Evolutionary conservation across 2,888 invertebrate genomes (phyloP).

Genomic region (Netelia virgata): DNA sequence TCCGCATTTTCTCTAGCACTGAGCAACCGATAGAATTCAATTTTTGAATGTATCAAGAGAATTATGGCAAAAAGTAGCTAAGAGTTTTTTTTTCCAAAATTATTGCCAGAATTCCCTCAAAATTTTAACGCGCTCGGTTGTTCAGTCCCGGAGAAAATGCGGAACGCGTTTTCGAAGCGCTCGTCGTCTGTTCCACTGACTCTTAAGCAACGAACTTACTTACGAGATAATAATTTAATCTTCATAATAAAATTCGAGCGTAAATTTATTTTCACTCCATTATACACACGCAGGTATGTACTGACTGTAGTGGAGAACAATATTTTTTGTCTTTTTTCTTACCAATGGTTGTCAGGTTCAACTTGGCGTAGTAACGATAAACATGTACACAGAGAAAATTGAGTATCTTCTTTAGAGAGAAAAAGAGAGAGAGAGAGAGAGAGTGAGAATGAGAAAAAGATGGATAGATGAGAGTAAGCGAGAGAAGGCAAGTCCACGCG

Average conservation of each 20-base stretch:
- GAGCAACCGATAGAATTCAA: too few relatives aligned
- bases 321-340: not conserved
- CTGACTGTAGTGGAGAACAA: not conserved
- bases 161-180: too few relatives aligned
- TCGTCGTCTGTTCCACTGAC: too few relatives aligned
- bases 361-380: not conserved
- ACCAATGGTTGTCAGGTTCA: not conserved
- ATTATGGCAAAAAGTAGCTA: too few relatives aligned
- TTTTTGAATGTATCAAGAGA: too few relatives aligned
- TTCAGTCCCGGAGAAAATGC: too few relatives aligned
- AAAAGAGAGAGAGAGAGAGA: slow-evolving; percentile 16
- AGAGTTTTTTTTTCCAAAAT: too few relatives aligned
- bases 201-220: not conserved
- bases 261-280: not conserved
- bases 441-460: slow-evolving; percentile 6
- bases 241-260: not conserved
- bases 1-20: too few relatives aligned
- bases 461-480: slow-evolving; percentile 5
- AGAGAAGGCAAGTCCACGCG: not conserved
- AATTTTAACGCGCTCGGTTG: too few relatives aligned
- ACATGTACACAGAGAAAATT: slow-evolving; percentile 29
- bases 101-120: too few relatives aligned
- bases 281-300: not conserved
- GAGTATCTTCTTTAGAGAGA: slow-evolving; percentile 3
- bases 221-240: not conserved